phyloP scores from a whole-genome alignment of 2,888 invertebrate species.

The Netelia virgata region DNA sequence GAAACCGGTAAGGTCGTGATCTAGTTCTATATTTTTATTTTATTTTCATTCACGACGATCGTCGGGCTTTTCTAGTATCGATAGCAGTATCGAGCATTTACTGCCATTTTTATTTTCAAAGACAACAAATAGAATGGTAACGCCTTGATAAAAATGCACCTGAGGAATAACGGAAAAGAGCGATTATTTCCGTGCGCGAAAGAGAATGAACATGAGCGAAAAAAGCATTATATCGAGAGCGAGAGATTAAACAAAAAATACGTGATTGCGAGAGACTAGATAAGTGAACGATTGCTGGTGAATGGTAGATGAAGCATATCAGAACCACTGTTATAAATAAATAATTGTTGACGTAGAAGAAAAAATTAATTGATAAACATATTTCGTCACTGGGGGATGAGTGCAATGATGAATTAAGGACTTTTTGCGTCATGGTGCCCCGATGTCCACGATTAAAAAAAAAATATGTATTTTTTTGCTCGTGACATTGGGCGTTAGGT shows the following conservation, averaged over 20 bases:
- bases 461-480: background rate
- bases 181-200: conserved; percentile 12
- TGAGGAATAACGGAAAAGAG: conserved; percentile 60
- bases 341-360: conserved; percentile 80
- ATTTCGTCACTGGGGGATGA: conserved; percentile 79
- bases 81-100: conserved; percentile 77
- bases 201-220: conserved; percentile 30
- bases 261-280: conserved; percentile 67
- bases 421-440: conserved; percentile 41
- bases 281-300: conserved; percentile 70
- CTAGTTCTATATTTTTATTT: conserved; percentile 41
- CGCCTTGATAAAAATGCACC: conserved; percentile 75
- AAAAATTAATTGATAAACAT: conserved; percentile 73
- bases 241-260: conserved; percentile 45
- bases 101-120: conserved; percentile 76
- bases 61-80: conserved; percentile 70
- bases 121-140: conserved; percentile 59
- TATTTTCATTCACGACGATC: conserved; percentile 71
- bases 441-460: conserved; percentile 26
- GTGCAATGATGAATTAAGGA: conserved; percentile 77
- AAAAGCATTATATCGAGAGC: conserved; percentile 13
- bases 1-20: background rate
- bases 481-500: conserved; percentile 7
- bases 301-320: conserved; percentile 81
- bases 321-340: conserved; percentile 82